These are phyloP conservation scores for Platalea minor DNA, from an alignment of 2,797 vertebrate species.

Conservation along the genomic window DNA sequence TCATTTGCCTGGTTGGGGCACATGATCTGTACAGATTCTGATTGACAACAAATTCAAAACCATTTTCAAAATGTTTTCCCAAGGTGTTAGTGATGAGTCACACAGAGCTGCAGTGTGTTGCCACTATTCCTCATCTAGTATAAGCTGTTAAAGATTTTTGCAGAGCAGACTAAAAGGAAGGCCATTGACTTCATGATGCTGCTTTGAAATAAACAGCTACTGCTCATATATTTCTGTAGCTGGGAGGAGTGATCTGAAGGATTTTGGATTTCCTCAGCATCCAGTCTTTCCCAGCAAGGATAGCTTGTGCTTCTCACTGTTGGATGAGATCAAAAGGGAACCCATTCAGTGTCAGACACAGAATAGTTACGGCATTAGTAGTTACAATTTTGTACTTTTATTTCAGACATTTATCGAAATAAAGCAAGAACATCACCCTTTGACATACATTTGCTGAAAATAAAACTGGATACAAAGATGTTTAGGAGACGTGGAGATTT, in stretches of 20 bases:
- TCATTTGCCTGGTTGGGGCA: background rate
- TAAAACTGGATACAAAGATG: background rate
- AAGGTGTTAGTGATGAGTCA: conserved; percentile 4
- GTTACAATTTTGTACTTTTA: background rate
- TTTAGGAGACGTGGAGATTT: background rate
- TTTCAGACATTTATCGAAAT: background rate
- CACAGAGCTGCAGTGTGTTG: background rate
- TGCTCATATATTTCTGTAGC: background rate
- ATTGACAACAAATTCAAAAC: background rate
- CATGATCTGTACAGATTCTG: background rate
- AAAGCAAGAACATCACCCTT: background rate
- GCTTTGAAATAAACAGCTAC: conserved; percentile 1
- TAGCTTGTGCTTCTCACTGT: background rate
- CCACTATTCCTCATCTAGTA: background rate
- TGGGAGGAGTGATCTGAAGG: background rate
- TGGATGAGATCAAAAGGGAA: background rate
- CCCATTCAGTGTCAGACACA: background rate
- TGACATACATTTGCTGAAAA: background rate
- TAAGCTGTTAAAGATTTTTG: background rate
- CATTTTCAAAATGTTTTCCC: background rate
- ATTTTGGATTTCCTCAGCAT: background rate
- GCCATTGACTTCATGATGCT: background rate
- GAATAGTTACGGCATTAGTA: background rate
- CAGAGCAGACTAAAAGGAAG: background rate
- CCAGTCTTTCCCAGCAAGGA: background rate